phyloP scores from a whole-genome alignment of 2,113 vertebrate species.

The Rhineura floridana region DNA sequence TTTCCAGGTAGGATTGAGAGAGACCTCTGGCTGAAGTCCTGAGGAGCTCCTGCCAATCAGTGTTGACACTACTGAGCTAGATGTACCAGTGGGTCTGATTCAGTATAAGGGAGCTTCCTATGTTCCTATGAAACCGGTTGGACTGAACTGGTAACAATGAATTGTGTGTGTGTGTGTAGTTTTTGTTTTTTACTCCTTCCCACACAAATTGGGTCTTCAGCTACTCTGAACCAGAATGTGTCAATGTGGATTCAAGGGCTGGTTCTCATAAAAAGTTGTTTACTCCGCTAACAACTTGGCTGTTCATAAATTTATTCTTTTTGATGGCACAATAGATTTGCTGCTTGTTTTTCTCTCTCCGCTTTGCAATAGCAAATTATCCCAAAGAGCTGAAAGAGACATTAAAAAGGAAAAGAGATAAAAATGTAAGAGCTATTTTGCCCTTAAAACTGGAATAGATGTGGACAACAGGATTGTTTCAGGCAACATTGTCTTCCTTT shows the following conservation, averaged over 20 bases:
- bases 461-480: not conserved
- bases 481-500: not conserved
- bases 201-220: not conserved
- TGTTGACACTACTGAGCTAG: too few species aligned
- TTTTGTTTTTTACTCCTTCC: not conserved
- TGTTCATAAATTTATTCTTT: conserved; percentile 4
- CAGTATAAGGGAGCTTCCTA: too few species aligned
- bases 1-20: too few species aligned
- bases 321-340: conserved; percentile 8
- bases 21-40: too few species aligned
- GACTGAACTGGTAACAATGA: not conserved
- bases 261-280: not conserved
- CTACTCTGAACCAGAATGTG: not conserved
- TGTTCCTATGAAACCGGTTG: not conserved
- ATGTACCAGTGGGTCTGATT: too few species aligned
- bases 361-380: not conserved
- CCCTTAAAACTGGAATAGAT: not conserved
- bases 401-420: not conserved
- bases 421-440: not conserved
- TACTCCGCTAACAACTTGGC: not conserved
- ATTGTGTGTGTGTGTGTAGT: not conserved
- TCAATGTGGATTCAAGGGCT: not conserved
- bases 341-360: not conserved
- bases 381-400: not conserved
- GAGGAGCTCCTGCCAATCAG: too few species aligned